Evolutionary conservation across 2,113 vertebrate genomes (phyloP), one percentile per base, ranked within the genome.

Genomic region (Microtus ochrogaster): DNA sequence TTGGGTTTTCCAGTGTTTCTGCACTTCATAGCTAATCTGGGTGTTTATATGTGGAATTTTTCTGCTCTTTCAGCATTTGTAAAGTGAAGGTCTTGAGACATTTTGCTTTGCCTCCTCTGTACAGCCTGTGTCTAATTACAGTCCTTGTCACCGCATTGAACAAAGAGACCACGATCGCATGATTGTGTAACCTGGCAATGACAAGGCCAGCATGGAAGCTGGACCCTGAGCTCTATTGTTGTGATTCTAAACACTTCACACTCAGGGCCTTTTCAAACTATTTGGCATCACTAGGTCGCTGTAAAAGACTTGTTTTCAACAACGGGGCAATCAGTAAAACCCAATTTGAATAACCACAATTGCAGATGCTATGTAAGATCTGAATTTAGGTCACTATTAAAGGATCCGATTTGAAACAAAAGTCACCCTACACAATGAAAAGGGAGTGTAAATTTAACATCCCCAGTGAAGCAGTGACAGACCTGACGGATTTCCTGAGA

Each of bases 311-410:
- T 76, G 26, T 76, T 97, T 79, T 91, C 81, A 92, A 22, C 55
- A 96, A 93, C 2, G 58, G 33, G 76, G 77, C 88, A 92, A 88
- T 90, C 77, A 92, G 73, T 44, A 85, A 97, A 88, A 90, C 55
- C 41, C 74, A 74, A 82, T 13, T 73, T 28, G 88, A 95, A 94
- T 41, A 92, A 94, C 12, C 58, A 85, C 87, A 95, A 77, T 36
- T 66, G 81, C 68, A 83, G 70, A 88, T 78, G 65, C 66, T 68
- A 95, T 70, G 22, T 70, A 74, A 85, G 14, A 78, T 66, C 81
- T 44, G 49, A 93, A 92, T 83, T n/a, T 86, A 85, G 76, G 63
- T 94, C 73, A 82, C 68, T 68, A n/a, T 74, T 44, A 77, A 89
- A 52, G 82, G 33, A 88, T 77, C 3, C 63, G 22, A 26, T 81